Evolutionary conservation across 2,113 vertebrate genomes (phyloP), one percentile per base, ranked within the genome.

Genomic region (Raphicerus campestris): DNA sequence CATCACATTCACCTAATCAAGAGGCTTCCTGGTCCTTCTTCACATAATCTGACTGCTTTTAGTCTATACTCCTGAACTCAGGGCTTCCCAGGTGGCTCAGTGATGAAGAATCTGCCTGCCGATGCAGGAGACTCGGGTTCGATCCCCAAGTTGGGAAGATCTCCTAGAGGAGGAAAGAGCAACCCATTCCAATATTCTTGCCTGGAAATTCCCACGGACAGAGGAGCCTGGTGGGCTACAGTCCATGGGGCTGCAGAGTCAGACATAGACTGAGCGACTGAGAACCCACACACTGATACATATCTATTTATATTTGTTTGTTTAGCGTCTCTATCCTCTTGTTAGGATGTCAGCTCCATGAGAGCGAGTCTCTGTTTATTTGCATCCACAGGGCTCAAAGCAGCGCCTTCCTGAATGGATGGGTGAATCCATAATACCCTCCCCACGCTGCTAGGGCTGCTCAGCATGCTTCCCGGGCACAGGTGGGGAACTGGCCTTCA

Each of bases 401-500:
- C 26, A 11, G 17, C 0, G 3, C 4, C 39, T 56, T 93, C 35
- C 60, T 22, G 78, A 39, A 30, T 4, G 60, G 14, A 28, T 5
- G 10, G 17, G 14, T 0, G 0, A 20, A 15, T 35, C 3, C 7
- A 0, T 20, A 13, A 3, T 49, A 14, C 16, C 28, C 56, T 28
- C 20, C 1, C 51, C 13, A 42, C 1, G 0, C 60, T 32, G 60
- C 60, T 16, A 6, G 0, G 22, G 58, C 45, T 47, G 45, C 45
- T 47, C 10, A 10, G 45, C 45, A 11, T 1, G 22, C 58, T 60
- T 10, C 58, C 13, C 0, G 2, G 20, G 28, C 58, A 9, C 1
- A 0, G 0, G 28, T 1, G 2, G 77, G 75, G 77, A 19, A 32
- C 6, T 11, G 1, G 7, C 55, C 49, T 53, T 53, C 55, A 5